Base-by-base conservation (phyloP, 2,113 vertebrate species). In the Thryonomys swinderianus region DNA sequence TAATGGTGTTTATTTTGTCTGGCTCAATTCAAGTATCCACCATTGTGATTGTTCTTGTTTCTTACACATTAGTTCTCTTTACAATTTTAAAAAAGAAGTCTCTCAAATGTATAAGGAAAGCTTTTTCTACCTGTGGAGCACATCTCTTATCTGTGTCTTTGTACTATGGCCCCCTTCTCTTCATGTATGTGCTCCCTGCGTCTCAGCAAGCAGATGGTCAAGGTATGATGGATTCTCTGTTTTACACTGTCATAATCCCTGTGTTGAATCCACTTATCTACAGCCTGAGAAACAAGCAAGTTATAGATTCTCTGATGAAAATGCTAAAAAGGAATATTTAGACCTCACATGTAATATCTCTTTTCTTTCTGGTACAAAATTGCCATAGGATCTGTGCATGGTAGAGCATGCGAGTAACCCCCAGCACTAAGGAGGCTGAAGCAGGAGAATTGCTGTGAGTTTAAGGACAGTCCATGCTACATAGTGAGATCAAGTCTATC, bases 111-210 rank as follows among this genome's bases (percentile, higher is more conserved):
- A 42, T 76, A 37, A 87, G 34, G 20, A 97, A 96, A 78, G 74
- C 95, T 11, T 93, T 97, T 21, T 97, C 96, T 5, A 97, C 95
- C 0, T 96, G 96, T 80, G 93, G 95, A 64, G 94, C 96, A 32
- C 96, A 98, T 25, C 90, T 98, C 20, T 17, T 96, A 0, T 93
- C 95, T 61, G 96, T 97, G 0, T 93, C 74, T 45, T 86, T 97
- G 21, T 97, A 97, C 34, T 98, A 91, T 21, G 97, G 96, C 0
- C 20, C 96, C 0, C 95, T 97, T 62, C 66, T 97, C 34, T 90
- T 97, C 67, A 97, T 92, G 88, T 97, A 96, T 85, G 62, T 97
- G 42, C 7, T 0, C 0, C 92, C 94, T 62, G 30, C 51, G 2
- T 81, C 94, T 95, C 57, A n/a, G 30, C 34, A 87, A 61, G 30